These are phyloP conservation scores for Istiophorus platypterus DNA, from an alignment of 2,113 vertebrate species.

Conservation along the genomic window DNA sequence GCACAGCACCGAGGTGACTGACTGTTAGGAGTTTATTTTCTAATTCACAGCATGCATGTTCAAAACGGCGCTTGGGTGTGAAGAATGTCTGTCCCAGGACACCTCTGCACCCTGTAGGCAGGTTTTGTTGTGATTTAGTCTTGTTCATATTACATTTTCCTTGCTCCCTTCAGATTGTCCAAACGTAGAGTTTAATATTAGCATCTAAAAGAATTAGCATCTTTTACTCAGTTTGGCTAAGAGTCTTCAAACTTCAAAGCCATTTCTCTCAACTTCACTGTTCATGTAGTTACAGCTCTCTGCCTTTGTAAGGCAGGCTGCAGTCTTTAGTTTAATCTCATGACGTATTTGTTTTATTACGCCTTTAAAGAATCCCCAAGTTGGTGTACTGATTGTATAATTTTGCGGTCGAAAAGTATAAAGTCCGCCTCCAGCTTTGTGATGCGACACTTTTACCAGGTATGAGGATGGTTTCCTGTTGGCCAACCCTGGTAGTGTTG, in stretches of 20 bases:
- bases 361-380: background rate
- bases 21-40: background rate
- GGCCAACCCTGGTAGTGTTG: slow-evolving; percentile 87
- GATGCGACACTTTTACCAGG: slow-evolving; percentile 72
- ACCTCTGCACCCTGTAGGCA: no score
- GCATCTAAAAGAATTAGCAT: no score
- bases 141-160: no score
- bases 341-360: background rate
- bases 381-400: background rate
- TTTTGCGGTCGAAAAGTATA: background rate
- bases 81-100: background rate
- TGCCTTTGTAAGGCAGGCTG: no score
- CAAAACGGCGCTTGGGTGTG: background rate
- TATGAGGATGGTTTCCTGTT: slow-evolving; percentile 89
- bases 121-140: no score
- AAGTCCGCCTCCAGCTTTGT: background rate
- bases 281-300: no score
- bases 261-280: no score
- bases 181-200: no score
- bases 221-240: no score
- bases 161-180: no score
- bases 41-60: background rate
- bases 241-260: no score
- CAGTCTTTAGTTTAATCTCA: background rate
- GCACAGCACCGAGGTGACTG: slow-evolving; percentile 88